phyloP scores from a whole-genome alignment of 2,113 vertebrate genomes.

The Sander lucioperca region DNA sequence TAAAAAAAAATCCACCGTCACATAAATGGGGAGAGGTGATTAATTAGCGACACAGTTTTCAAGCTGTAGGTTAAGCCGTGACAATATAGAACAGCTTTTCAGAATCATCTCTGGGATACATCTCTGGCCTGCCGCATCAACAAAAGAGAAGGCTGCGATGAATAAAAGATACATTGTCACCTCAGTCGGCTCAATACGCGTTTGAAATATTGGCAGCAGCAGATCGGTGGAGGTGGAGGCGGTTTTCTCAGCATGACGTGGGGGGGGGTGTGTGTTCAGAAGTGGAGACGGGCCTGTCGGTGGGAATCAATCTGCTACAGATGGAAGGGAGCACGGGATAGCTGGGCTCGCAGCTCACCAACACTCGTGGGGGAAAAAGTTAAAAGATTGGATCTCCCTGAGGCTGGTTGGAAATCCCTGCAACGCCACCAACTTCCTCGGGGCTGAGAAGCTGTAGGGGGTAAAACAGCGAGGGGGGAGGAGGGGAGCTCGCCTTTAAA shows the following conservation, averaged over 20 bases:
- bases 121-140: slow-evolving; percentile 41
- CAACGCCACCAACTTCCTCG: slow-evolving; percentile 45
- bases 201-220: slow-evolving; percentile 50
- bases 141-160: slow-evolving; percentile 52
- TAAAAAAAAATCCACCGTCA: slow-evolving; percentile 43
- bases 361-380: slow-evolving; percentile 32
- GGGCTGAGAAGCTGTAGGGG: slow-evolving; percentile 24
- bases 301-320: slow-evolving; percentile 51
- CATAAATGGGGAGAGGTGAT: slow-evolving; percentile 64
- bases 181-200: slow-evolving; percentile 9
- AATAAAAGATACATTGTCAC: slow-evolving; percentile 78
- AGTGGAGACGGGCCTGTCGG: slow-evolving; percentile 61
- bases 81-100: slow-evolving; percentile 80
- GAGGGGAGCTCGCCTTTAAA: slow-evolving; percentile 26
- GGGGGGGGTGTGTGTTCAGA: slow-evolving; percentile 49
- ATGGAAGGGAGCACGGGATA: slow-evolving; percentile 39
- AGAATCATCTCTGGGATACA: slow-evolving; percentile 59
- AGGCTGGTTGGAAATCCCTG: slow-evolving; percentile 66
- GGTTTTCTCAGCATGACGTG: slow-evolving; percentile 43
- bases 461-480: not conserved
- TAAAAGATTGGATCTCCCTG: slow-evolving; percentile 41
- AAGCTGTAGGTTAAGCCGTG: slow-evolving; percentile 80
- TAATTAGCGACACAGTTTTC: slow-evolving; percentile 75
- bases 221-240: slow-evolving; percentile 24
- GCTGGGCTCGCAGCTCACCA: not conserved